phyloP scores from a whole-genome alignment of 2,797 vertebrate species.

The Premnoplex brunnescens region DNA sequence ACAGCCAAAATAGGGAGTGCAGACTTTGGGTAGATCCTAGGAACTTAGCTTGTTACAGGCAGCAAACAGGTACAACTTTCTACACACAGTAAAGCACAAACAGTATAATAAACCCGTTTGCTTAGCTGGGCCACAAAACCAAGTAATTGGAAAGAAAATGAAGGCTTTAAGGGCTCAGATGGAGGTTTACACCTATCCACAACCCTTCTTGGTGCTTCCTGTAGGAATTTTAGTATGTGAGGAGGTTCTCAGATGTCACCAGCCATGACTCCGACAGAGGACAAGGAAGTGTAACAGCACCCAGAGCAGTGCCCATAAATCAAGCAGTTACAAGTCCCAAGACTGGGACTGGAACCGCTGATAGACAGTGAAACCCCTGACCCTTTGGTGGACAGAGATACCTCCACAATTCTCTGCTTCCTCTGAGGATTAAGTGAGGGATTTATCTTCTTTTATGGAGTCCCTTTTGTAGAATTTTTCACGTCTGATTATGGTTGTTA shows the following conservation, averaged over 20 bases:
- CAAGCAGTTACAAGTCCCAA: neutral
- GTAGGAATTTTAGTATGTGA: neutral
- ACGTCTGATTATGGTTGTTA: neutral
- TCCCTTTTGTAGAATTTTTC: neutral
- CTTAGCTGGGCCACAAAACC: neutral
- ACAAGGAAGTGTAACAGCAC: neutral
- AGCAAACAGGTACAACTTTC: neutral
- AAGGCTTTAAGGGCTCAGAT: neutral
- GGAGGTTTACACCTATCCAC: neutral
- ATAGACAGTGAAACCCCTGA: neutral
- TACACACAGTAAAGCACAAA: neutral
- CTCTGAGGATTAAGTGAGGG: accelerated
- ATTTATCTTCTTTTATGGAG: neutral
- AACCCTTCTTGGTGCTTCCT: neutral
- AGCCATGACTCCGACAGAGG: neutral
- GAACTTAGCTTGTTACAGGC: neutral
- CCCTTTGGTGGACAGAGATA: accelerated
- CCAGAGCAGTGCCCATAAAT: neutral
- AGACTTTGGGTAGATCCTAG: neutral
- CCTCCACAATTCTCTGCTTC: neutral
- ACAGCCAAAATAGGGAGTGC: neutral
- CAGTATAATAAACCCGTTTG: neutral
- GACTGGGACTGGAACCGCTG: accelerated
- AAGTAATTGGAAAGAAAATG: neutral
- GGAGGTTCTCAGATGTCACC: neutral